Conservation (phyloP, 2,797 vertebrate genomes). For the Coregonus ussuriensis region DNA sequence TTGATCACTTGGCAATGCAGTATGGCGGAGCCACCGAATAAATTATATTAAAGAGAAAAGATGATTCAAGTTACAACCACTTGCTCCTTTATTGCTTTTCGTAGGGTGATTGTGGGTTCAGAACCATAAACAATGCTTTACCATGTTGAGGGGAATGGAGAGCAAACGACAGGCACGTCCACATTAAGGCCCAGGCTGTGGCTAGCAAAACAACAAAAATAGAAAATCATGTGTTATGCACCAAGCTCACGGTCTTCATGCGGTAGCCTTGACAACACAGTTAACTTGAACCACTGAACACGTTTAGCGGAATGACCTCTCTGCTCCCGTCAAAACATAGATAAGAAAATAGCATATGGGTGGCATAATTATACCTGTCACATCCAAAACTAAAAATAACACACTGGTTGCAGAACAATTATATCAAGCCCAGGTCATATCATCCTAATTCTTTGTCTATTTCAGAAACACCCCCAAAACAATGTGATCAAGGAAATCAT, state of each 20-base stretch:
- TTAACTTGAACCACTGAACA: slow-evolving; percentile 43
- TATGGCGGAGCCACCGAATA: background rate
- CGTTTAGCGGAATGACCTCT: slow-evolving; percentile 57
- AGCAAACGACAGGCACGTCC: background rate
- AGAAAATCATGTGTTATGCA: slow-evolving; percentile 41
- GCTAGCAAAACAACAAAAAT: slow-evolving; percentile 32
- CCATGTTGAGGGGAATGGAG: background rate
- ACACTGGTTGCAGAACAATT: slow-evolving; percentile 52
- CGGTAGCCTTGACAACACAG: slow-evolving; percentile 69
- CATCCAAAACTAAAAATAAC: slow-evolving; percentile 59
- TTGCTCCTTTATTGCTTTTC: background rate
- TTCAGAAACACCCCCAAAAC: slow-evolving; percentile 48
- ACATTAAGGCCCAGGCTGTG: background rate
- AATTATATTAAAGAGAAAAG: background rate
- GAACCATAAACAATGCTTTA: background rate
- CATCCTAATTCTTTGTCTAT: slow-evolving; percentile 45
- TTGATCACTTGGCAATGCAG: slow-evolving; percentile 17
- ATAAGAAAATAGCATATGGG: slow-evolving; percentile 56
- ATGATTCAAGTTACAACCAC: background rate
- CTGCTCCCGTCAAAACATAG: slow-evolving; percentile 53
- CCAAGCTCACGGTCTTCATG: slow-evolving; percentile 42
- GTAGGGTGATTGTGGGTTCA: background rate
- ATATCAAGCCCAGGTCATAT: slow-evolving; percentile 29
- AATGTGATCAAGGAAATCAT: slow-evolving; percentile 55
- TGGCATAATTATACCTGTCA: slow-evolving; percentile 67